Conservation (phyloP, 2,888 invertebrate genomes). For the Diarsia dahlii region DNA sequence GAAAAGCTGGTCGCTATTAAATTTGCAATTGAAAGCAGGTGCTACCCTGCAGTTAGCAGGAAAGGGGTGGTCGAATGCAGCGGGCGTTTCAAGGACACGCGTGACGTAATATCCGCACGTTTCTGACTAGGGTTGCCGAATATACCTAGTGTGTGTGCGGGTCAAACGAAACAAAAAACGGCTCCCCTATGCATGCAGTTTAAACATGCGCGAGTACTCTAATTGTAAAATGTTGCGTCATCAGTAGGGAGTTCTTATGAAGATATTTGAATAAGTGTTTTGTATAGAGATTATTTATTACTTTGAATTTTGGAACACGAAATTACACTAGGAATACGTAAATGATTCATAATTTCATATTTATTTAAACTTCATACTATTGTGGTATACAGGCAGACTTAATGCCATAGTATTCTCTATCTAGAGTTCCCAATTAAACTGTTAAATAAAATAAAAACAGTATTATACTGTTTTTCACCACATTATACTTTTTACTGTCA, state of each 20-base stretch:
- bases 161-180: conserved; percentile 28
- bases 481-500: no score
- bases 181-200: conserved; percentile 7
- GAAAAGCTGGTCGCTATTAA: conserved; percentile 48
- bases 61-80: conserved; percentile 66
- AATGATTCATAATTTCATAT: no score
- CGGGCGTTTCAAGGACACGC: conserved; percentile 73
- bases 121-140: conserved; percentile 43
- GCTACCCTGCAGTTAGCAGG: conserved; percentile 56
- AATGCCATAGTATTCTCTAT: no score
- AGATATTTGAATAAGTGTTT: not conserved
- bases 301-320: not conserved
- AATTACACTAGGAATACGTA: not conserved
- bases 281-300: not conserved
- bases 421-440: no score
- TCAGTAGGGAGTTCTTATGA: not conserved
- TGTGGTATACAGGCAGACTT: no score
- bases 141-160: not conserved
- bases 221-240: not conserved
- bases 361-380: no score
- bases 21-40: conserved; percentile 61
- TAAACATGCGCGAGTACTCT: not conserved
- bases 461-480: no score
- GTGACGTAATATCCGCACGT: conserved; percentile 72
- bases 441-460: no score